A percentile compares a stretch with the other conserved stretches of the same genome.
Conservation (phyloP, 2,797 vertebrate genomes). For the Pogoniulus pusillus region DNA sequence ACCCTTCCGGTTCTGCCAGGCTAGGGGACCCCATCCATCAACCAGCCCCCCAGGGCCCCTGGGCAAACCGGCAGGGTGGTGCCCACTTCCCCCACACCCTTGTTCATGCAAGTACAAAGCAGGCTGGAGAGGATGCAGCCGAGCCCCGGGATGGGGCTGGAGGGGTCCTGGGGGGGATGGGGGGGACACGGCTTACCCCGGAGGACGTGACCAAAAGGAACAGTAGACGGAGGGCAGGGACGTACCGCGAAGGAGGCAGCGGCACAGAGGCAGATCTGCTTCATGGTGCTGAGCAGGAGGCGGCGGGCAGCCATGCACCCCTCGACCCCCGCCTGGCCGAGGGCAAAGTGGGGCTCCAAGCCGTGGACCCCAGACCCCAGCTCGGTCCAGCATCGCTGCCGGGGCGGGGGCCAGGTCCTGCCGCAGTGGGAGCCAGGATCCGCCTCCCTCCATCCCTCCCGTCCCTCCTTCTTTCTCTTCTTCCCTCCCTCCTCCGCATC, state of each 20-base stretch:
- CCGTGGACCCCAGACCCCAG: neutral
- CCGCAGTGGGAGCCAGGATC: neutral
- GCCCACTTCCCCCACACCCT: neutral
- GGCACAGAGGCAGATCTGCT: conserved; percentile 87
- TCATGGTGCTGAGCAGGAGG: conserved; percentile 84
- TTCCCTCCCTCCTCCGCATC: conserved; percentile 7
- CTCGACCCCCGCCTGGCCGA: neutral
- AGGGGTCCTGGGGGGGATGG: neutral
- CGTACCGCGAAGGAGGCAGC: conserved; percentile 84
- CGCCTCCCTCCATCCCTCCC: conserved; percentile 57
- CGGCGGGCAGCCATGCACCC: conserved; percentile 67
- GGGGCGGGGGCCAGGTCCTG: neutral
- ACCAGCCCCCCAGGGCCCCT: neutral
- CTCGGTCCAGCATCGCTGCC: conserved; percentile 4
- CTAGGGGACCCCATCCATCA: fast-evolving
- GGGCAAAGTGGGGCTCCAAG: neutral
- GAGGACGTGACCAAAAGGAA: neutral
- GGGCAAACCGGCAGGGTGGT: neutral
- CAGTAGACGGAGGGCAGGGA: conserved; percentile 16
- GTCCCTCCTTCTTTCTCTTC: neutral
- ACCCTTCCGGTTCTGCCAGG: neutral
- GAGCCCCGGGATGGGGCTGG: neutral
- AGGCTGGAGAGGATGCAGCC: neutral
- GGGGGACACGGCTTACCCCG: neutral
- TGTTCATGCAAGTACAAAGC: conserved; percentile 33